Evolutionary conservation across 1,140 invertebrate species (phyloP).

Genomic region (Drosophila pandora): DNA sequence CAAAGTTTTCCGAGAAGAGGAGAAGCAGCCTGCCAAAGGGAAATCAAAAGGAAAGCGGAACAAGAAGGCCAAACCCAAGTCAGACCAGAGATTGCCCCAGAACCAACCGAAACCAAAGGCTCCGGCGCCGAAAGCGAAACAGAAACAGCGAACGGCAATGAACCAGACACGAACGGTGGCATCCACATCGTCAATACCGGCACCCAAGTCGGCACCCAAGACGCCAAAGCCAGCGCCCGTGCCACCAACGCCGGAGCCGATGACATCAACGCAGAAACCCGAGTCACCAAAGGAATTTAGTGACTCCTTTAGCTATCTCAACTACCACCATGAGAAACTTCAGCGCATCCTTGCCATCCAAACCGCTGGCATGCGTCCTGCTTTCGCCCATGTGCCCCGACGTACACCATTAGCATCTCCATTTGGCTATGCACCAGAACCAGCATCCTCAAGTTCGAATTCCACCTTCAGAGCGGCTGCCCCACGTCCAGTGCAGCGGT

Average conservation of each 20-base stretch:
- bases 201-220: too few relatives aligned
- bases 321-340: conserved; percentile 41
- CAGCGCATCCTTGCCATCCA: conserved; percentile 30
- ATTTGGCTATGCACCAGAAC: background rate
- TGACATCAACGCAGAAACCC: too few relatives aligned
- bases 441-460: background rate
- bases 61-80: background rate
- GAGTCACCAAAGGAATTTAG: background rate
- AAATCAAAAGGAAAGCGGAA: background rate
- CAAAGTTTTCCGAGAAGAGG: conserved; percentile 9
- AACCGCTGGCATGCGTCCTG: conserved; percentile 11
- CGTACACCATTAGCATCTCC: background rate
- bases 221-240: background rate
- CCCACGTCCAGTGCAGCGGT: conserved; percentile 20
- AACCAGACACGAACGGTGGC: too few relatives aligned
- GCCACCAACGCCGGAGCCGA: background rate
- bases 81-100: background rate
- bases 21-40: background rate
- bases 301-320: conserved; percentile 42
- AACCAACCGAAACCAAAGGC: background rate
- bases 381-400: conserved; percentile 10
- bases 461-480: background rate
- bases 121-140: background rate
- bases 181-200: too few relatives aligned
- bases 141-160: too few relatives aligned